Percentiles rank a stretch among this genome's conserved stretches.
These are phyloP conservation scores for Graptemys geographica DNA, from an alignment of 2,797 vertebrate genomes.

Conservation along the genomic window DNA sequence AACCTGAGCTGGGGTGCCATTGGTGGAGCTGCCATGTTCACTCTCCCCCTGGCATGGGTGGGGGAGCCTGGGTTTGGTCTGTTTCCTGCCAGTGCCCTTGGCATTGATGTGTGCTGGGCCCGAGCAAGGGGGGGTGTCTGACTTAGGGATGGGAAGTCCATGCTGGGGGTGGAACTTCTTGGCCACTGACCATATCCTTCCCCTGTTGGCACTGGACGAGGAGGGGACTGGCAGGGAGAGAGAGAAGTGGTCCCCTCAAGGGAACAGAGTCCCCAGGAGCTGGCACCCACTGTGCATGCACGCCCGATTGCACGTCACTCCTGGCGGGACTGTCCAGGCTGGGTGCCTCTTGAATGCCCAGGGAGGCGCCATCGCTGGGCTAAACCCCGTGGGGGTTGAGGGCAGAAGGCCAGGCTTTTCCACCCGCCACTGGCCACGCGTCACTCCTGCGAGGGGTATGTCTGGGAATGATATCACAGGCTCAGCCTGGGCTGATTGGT, in stretches of 20 bases:
- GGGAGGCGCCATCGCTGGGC: constrained; percentile 6
- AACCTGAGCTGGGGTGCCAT: no score
- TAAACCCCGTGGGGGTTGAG: background rate
- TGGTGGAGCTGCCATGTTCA: no score
- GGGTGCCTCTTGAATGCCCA: background rate
- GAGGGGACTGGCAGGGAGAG: background rate
- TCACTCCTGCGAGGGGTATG: background rate
- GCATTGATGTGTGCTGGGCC: no score
- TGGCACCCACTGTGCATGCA: background rate
- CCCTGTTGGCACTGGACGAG: background rate
- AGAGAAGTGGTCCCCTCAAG: background rate
- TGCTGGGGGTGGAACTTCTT: background rate
- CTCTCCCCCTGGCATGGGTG: no score
- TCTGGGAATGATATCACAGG: constrained; percentile 3
- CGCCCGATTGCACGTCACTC: background rate
- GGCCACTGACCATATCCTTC: background rate
- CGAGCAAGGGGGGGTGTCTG: no score
- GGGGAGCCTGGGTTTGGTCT: no score
- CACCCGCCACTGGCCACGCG: no score
- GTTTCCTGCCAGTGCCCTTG: no score
- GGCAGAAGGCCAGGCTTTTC: background rate
- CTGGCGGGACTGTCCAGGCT: no score
- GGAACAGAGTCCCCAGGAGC: background rate
- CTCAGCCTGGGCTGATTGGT: background rate
- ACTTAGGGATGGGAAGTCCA: background rate